Base-by-base conservation (phyloP, 1,140 invertebrate genomes). In the Magallana gigas region DNA sequence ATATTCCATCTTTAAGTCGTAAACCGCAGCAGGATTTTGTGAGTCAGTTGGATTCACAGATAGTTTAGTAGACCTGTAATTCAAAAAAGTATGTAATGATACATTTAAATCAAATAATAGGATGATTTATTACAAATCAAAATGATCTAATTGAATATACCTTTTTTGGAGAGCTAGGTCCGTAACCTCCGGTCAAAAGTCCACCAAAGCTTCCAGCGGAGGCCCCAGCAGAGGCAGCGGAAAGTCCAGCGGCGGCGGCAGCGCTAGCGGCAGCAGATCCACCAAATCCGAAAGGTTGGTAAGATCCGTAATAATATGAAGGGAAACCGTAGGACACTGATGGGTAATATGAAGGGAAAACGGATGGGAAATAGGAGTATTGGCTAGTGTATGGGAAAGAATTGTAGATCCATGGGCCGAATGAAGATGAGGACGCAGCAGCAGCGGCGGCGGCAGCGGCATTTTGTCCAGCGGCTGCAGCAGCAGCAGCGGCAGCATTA, bases 201-300 rank as follows among this genome's bases (percentile, higher is more conserved):
- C 36, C 36, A 48, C 36, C 36, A 48, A 48, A 48, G 36, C 36
- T 48, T 48, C 36, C 36, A 5, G 36, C 36, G 36, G 36, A 48
- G 16, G 16, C 60, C 7, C 60, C 60, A 7, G 8, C 68, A 14
- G 68, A 36, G 23, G 68, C 68, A 76, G 18, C 68, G 11, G 68
- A 18, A 9, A 29, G 12, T 29, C 23, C 68, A 11, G 68, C 68
- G 11, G 68, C 18, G 9, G 11, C 23, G 5, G 12, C 23, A 11
- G 68, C 68, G 36, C 23, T 12, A 76, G 68, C 68, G 11, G 68
- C 68, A 36, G 68, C 18, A 11, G 68, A 76, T 76, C 68, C 68
- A 76, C 68, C 23, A 5, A 48, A 48, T 76, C 68, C 68, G 36
- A 76, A 29, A 29, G 23, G 23, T 48, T 48, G 36, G 36, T 48